phyloP scores from a whole-genome alignment of 1,140 invertebrate genomes.

The Ceratina japonica region DNA sequence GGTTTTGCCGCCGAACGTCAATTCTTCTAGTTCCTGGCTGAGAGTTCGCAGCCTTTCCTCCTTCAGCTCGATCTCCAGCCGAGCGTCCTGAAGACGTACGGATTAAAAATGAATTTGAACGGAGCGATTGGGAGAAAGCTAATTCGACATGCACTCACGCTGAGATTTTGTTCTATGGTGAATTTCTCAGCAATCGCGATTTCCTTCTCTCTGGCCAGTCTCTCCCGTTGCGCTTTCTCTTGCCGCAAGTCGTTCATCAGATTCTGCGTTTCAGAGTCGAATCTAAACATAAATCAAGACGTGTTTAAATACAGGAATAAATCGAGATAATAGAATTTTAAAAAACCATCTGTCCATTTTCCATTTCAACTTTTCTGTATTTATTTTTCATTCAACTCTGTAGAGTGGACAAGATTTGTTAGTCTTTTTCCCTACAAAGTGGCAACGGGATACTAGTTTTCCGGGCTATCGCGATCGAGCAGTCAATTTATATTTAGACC shows the following conservation, averaged over 20 bases:
- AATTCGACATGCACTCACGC: slow-evolving; percentile 82
- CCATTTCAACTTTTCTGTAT: background rate
- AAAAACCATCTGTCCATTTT: too few species aligned
- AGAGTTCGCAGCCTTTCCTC: slow-evolving; percentile 89
- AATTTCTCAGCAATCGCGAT: slow-evolving; percentile 91
- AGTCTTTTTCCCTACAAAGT: too few species aligned
- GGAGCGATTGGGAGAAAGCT: slow-evolving; percentile 20
- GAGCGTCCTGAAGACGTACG: slow-evolving; percentile 84
- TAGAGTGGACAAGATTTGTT: background rate
- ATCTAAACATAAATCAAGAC: slow-evolving; percentile 77
- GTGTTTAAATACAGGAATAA: background rate
- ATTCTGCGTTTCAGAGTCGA: slow-evolving; percentile 92
- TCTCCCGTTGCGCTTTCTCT: slow-evolving; percentile 88
- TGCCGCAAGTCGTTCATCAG: slow-evolving; percentile 91
- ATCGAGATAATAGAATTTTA: too few species aligned
- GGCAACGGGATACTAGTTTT: slow-evolving; percentile 16
- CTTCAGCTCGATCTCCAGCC: slow-evolving; percentile 92
- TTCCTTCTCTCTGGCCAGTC: slow-evolving; percentile 91
- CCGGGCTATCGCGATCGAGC: background rate
- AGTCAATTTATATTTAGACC: slow-evolving; percentile 25
- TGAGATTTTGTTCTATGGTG: slow-evolving; percentile 90
- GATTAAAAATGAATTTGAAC: slow-evolving; percentile 5
- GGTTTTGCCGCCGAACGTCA: slow-evolving; percentile 88
- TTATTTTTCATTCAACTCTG: background rate
- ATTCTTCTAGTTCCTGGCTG: slow-evolving; percentile 91